Conservation (phyloP, 2,797 vertebrate species). For the Neopelma chrysocephalum region DNA sequence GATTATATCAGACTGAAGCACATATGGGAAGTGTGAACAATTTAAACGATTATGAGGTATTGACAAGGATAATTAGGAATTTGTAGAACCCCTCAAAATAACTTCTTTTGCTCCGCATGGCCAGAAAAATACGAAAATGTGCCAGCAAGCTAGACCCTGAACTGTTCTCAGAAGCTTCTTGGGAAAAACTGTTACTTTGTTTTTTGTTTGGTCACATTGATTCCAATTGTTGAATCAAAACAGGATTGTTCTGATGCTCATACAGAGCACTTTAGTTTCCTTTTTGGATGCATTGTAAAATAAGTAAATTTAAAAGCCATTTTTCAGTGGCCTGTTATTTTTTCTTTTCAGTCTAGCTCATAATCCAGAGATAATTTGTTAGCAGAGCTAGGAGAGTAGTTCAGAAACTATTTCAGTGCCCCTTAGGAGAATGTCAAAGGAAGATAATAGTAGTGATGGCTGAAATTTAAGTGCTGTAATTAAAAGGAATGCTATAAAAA, state of each 20-base stretch:
- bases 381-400: neutral
- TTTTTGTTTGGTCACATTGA: neutral
- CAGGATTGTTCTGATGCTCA: neutral
- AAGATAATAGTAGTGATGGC: neutral
- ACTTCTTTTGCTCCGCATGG: fast-evolving
- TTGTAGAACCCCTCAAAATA: neutral
- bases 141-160: neutral
- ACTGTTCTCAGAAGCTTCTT: neutral
- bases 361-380: neutral
- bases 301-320: neutral
- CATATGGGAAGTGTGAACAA: neutral
- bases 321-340: neutral
- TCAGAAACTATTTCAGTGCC: neutral
- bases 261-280: neutral
- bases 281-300: neutral
- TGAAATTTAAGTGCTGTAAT: neutral
- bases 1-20: neutral
- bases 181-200: neutral
- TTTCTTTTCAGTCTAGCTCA: neutral
- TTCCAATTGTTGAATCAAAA: neutral
- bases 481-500: neutral
- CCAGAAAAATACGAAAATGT: neutral
- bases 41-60: neutral
- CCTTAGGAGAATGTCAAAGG: neutral
- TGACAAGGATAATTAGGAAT: neutral